These are phyloP conservation scores for Dolichoris vasculosae DNA, from an alignment of 1,140 invertebrate genomes.

Conservation along the genomic window DNA sequence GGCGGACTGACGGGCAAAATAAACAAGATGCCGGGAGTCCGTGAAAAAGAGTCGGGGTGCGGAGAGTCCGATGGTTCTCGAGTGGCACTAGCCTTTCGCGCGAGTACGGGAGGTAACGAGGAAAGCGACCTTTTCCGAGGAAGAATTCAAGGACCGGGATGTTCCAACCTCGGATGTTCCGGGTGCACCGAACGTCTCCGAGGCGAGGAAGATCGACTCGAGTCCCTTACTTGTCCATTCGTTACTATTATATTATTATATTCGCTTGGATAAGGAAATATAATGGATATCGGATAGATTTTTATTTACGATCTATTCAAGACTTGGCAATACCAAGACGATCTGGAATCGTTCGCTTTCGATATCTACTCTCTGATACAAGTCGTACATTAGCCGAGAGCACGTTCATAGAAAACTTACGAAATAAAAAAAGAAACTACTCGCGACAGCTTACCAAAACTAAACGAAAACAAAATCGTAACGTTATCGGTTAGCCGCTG, in stretches of 20 bases:
- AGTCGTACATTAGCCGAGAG: no score
- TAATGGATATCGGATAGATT: not conserved
- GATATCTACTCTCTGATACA: no score
- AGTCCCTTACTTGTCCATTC: no score
- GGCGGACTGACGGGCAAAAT: conserved; percentile 69
- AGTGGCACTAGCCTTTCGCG: not conserved
- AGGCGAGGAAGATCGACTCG: no score
- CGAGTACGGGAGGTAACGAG: not conserved
- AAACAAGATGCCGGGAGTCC: conserved; percentile 66
- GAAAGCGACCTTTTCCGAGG: not conserved
- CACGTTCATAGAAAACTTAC: no score
- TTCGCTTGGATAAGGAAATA: not conserved
- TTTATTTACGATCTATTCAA: not conserved
- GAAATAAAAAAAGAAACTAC: no score
- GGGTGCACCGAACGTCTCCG: no score
- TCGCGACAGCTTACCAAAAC: no score
- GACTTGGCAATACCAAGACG: no score
- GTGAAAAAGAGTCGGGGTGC: not conserved
- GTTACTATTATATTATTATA: not conserved
- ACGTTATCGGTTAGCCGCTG: no score
- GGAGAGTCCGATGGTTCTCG: not conserved
- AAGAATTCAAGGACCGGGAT: not conserved
- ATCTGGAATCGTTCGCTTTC: no score
- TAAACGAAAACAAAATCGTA: no score
- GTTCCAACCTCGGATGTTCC: not conserved